Evolutionary conservation across 2,113 vertebrate species (phyloP), one percentile per base, ranked within the genome.

Genomic region (Mixornis gularis): DNA sequence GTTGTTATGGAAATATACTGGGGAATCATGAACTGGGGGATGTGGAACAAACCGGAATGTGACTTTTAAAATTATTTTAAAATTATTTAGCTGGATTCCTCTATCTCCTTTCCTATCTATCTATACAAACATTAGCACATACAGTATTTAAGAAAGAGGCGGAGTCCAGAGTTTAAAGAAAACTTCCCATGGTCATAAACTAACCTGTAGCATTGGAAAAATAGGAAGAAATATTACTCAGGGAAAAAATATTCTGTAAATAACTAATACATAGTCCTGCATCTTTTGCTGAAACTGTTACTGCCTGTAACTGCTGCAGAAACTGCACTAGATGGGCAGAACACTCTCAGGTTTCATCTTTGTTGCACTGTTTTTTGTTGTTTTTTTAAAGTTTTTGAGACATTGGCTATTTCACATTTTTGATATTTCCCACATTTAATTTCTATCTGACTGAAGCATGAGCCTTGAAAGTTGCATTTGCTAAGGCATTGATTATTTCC

Each of bases 401-500:
- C 4, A 5, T 65, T 56, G 48, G 5, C 1, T 69, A 18, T 34
- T 72, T 66, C 26, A 41, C 3, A 3, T 40, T 22, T 87, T 80
- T 17, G 2, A 6, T 73, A 80, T 49, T 74, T 51, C 25, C 12
- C 26, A 34, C 40, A 48, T 52, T 43, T 72, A 34, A 60, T 82
- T 87, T 90, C 20, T 64, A 40, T n/a, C 19, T 85, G 83, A 83
- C 55, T 56, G 10, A 88, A 65, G 17, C 36, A 74, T 25, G 41
- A 90, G 17, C 26, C 11, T 27, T 82, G 32, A 36, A 79, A 66
- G 70, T 21, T 79, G 13, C n/a, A 69, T 84, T 93, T 95, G 18
- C 11, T 83, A 49, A 80, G n/a, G 12, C 87, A 76, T 87, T 94
- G 59, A 56, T 90, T 79, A 62, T 87, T 95, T 94, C 36, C 48